Base-by-base conservation (phyloP, 2,888 invertebrate genomes). In the Dione juno region DNA sequence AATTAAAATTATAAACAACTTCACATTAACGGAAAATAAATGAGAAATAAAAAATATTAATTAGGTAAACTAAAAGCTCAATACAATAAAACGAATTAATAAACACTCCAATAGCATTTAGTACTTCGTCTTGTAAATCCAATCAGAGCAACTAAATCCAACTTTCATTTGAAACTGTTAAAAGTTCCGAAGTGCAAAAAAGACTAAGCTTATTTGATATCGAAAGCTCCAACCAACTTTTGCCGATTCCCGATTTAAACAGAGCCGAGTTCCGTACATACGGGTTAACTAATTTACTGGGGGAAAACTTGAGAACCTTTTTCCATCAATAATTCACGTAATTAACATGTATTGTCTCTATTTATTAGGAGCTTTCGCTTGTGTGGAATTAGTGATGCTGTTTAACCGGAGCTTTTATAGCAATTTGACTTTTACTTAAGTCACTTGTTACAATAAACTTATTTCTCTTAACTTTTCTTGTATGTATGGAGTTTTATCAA, bases 251-350 rank as follows among this genome's bases (percentile, higher is more conserved):
- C 71, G 65, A 74, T 74, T 74, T 77, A 52, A 52, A 64, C 64
- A 43, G 59, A 43, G 11, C 59, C 13, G 52, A 50, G 48, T 50
- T 64, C 59, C 77, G 66, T 68, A 70, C 72, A 86, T 85, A 82
- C 80, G 81, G 86, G 82, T 90, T 88, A 91, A 89, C 87, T 88
- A 90, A 90, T 90, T 91, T 88, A 81, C 83, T 72, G 80, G 81
- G 81, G 83, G 88, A 88, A 89, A 90, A 89, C 88, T 90, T 91
- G 90, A 90, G 81, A 81, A 84, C 88, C 89, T 90, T 87, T 90
- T 89, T 88, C 87, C 88, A 90, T 90, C 89, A 90, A 90, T 89
- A 90, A 89, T 90, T 89, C 89, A 89, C 84, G 82, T 86, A 81
- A 86, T 87, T 83, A 82, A 83, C 82, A 84, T 83, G 82, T 84